Evolutionary conservation across 2,113 vertebrate species (phyloP).

Genomic region (Carlito syrichta): DNA sequence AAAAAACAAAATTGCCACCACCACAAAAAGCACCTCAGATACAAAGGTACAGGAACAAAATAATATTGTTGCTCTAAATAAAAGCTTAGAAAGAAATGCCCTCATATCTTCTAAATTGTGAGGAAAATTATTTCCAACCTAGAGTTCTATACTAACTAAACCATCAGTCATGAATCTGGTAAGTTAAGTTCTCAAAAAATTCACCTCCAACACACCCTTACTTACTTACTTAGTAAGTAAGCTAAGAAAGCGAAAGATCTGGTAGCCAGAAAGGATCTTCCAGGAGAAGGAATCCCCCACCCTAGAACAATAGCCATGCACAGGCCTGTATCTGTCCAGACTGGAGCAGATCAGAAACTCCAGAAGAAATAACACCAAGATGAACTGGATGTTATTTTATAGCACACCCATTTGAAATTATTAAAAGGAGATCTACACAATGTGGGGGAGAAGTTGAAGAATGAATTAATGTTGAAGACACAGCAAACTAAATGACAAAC

Average conservation of each 20-base stretch:
- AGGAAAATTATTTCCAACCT: conserved; percentile 12
- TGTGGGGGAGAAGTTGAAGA: neutral
- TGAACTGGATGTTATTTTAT: neutral
- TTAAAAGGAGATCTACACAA: neutral
- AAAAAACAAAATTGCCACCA: neutral
- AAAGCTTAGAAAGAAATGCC: neutral
- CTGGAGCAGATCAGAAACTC: neutral
- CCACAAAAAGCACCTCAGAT: neutral
- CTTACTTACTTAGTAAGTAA: no score
- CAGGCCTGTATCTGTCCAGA: neutral
- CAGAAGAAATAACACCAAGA: neutral
- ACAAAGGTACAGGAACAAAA: neutral
- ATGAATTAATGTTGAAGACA: neutral
- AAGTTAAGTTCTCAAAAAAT: conserved; percentile 29
- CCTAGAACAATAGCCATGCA: neutral
- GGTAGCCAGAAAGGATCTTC: neutral
- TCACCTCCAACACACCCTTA: conserved; percentile 4
- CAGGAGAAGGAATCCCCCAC: neutral
- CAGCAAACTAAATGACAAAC: neutral
- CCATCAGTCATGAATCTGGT: conserved; percentile 27
- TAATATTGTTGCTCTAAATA: neutral
- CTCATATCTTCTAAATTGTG: neutral
- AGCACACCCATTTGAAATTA: neutral
- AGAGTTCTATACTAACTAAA: conserved; percentile 2
- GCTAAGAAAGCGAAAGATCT: neutral